Base-by-base conservation (phyloP, 2,797 vertebrate species). In the Limosa lapponica region DNA sequence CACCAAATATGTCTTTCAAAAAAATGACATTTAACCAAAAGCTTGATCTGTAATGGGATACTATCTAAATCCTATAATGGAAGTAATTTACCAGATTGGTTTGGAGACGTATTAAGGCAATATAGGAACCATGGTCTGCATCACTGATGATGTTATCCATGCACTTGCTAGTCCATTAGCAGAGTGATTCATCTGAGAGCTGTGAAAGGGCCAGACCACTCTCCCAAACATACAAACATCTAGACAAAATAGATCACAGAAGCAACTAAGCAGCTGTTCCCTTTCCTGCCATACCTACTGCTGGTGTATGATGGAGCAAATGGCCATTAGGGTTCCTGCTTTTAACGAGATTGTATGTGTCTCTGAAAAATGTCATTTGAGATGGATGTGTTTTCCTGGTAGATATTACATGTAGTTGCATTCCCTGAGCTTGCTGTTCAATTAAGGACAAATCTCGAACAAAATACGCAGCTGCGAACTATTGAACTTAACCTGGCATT, bases 151-250 rank as follows among this genome's bases (percentile, higher is more conserved):
- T 95, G 82, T 96, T 95, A 94, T 90, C 81, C 66, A 85, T 83
- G 84, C 86, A 95, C 79, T 98, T 97, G 90, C 86, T 97, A 96
- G 93, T 96, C 96, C 96, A 97, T 98, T 98, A 98, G 91, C 71
- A 91, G 82, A 95, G 94, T 95, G 89, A 97, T 95, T 97, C 90
- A 89, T 96, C 89, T 95, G 95, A 97, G 95, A 97, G 58, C 62
- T 93, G 77, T 74, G 52, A 73, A 87, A 91, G 41, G 93, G n/a
- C 74, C 92, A 93, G 80, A 83, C 57, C 81, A 62, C 54, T 54
- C 43, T 83, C 94, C 57, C 70, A 92, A 89, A 95, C 83, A 92
- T 43, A 65, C 82, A 94, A 85, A 93, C 67, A 91, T 80, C 51
- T 39, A 84, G 81, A 37, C 46, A 94, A 91, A 95, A 90, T 36